Conservation (phyloP, 2,797 vertebrate species). For the Nasua narica region DNA sequence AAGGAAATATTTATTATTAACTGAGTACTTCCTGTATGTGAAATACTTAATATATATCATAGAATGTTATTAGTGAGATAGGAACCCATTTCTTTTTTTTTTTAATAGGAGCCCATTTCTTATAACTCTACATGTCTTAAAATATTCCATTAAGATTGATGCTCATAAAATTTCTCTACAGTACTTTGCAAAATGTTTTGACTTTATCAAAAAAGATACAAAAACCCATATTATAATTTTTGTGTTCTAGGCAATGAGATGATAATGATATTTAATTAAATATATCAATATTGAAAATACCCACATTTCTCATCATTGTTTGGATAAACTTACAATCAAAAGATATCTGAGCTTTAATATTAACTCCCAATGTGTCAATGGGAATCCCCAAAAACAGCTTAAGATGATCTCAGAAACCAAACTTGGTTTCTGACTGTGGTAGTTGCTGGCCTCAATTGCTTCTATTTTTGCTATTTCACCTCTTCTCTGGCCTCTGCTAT, state of each 20-base stretch:
- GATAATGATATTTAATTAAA: background rate
- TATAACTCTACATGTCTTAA: background rate
- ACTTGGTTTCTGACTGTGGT: background rate
- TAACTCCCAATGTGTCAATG: background rate
- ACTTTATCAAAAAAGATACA: background rate
- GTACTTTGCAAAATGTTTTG: background rate
- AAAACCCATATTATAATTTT: background rate
- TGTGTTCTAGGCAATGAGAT: background rate
- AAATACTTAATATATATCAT: background rate
- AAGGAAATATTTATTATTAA: background rate
- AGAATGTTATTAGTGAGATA: background rate
- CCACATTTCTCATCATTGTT: background rate
- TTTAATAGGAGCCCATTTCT: background rate
- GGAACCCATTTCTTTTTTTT: background rate
- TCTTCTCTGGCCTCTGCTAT: background rate
- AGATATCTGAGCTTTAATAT: background rate
- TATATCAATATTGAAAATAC: background rate
- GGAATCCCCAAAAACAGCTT: background rate
- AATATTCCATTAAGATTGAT: background rate
- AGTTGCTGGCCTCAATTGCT: background rate
- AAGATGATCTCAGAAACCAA: background rate
- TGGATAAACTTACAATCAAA: background rate
- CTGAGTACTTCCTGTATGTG: background rate
- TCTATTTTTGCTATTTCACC: constrained; percentile 52
- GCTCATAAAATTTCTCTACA: background rate